Percentiles rank a stretch among this genome's conserved stretches.
These are phyloP conservation scores for Drosophila punjabiensis DNA, from an alignment of 1,140 invertebrate species.

Conservation along the genomic window DNA sequence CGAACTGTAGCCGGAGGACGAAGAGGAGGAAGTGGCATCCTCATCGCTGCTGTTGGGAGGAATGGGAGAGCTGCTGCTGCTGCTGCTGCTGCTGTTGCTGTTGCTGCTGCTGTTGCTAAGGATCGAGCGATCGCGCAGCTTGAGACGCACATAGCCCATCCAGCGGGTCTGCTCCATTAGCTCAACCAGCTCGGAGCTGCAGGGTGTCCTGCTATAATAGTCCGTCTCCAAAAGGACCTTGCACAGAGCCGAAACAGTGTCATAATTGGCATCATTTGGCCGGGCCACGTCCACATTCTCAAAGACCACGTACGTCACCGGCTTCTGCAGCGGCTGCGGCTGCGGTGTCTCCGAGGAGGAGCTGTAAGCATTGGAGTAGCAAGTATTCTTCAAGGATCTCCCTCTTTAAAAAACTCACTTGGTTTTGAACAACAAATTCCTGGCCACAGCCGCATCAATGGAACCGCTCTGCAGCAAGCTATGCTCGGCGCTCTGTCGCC, in stretches of 20 bases:
- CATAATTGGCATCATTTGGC: slow-evolving; percentile 86
- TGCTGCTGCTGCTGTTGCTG: not conserved
- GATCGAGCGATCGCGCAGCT: slow-evolving; percentile 54
- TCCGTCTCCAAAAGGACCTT: slow-evolving; percentile 88
- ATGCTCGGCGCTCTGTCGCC: slow-evolving; percentile 85
- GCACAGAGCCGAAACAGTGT: slow-evolving; percentile 75
- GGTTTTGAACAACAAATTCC: slow-evolving; percentile 66
- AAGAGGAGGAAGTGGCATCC: not conserved
- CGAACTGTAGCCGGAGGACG: slow-evolving; percentile 75
- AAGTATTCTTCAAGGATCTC: not conserved
- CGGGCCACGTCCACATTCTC: slow-evolving; percentile 92
- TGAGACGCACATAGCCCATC: slow-evolving; percentile 80
- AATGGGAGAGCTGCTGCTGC: not conserved
- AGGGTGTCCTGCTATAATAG: slow-evolving; percentile 66
- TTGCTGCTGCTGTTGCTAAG: not conserved
- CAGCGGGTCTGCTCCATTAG: slow-evolving; percentile 71
- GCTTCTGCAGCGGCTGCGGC: slow-evolving; percentile 88
- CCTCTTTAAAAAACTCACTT: slow-evolving; percentile 28
- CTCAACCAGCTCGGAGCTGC: slow-evolving; percentile 50
- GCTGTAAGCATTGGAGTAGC: slow-evolving; percentile 43
- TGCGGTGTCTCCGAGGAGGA: slow-evolving; percentile 71
- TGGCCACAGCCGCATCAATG: slow-evolving; percentile 87
- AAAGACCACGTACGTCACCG: slow-evolving; percentile 89
- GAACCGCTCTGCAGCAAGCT: slow-evolving; percentile 88
- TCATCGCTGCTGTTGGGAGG: slow-evolving; percentile 12